Conservation (phyloP, 2,113 vertebrate genomes). For the Podarcis muralis region DNA sequence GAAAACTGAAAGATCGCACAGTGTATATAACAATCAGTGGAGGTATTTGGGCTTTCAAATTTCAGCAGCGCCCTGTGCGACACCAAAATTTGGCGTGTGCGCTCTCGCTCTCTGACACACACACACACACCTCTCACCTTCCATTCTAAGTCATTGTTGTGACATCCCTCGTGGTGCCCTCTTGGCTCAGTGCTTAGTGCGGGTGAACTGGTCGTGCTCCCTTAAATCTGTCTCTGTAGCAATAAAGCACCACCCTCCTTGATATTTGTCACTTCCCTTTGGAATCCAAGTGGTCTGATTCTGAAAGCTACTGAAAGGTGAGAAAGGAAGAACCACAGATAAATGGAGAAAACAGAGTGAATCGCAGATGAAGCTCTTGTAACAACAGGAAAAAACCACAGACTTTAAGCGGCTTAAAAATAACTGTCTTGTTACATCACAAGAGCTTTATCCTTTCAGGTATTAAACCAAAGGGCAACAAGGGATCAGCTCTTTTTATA, state of each 20-base stretch:
- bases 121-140: too few species aligned
- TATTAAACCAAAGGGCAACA: slow-evolving; percentile 1
- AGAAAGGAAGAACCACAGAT: neutral
- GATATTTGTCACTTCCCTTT: neutral
- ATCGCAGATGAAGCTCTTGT: neutral
- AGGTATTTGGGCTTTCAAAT: too few species aligned
- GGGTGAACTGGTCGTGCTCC: too few species aligned
- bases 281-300: neutral
- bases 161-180: too few species aligned
- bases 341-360: neutral
- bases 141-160: too few species aligned
- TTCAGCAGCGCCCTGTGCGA: too few species aligned
- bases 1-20: too few species aligned
- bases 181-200: too few species aligned
- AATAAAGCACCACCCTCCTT: neutral
- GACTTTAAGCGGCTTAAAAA: slow-evolving; percentile 49
- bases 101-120: neutral
- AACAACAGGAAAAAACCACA: slow-evolving; percentile 42
- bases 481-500: slow-evolving; percentile 29
- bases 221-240: neutral
- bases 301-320: neutral
- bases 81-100: too few species aligned
- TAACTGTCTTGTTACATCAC: slow-evolving; percentile 16
- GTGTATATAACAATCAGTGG: too few species aligned
- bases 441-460: slow-evolving; percentile 29